These are phyloP conservation scores for Callospermophilus lateralis DNA, from an alignment of 2,113 vertebrate species.

Conservation along the genomic window DNA sequence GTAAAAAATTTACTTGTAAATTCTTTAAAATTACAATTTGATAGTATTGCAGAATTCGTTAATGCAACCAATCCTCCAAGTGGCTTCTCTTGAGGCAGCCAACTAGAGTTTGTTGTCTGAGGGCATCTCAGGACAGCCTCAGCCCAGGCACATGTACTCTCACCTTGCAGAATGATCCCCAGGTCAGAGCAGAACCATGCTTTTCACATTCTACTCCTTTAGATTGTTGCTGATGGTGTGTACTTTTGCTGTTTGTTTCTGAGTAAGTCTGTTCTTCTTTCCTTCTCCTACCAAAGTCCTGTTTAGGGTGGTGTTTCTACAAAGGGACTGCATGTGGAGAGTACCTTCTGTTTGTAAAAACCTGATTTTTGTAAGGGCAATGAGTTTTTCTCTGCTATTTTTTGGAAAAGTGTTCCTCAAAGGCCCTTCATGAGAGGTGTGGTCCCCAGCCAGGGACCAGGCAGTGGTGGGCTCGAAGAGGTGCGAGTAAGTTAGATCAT, in stretches of 20 bases:
- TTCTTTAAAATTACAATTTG: neutral
- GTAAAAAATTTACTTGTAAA: neutral
- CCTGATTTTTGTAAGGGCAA: neutral
- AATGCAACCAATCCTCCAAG: neutral
- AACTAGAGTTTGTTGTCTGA: too few species aligned
- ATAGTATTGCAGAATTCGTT: neutral
- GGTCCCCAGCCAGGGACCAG: neutral
- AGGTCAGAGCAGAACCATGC: neutral
- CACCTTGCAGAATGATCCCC: neutral
- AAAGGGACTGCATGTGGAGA: neutral
- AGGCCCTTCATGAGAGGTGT: neutral
- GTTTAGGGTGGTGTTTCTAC: neutral
- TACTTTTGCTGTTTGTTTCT: too few species aligned
- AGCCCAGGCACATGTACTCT: neutral
- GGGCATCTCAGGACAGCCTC: accelerated
- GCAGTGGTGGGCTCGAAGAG: neutral
- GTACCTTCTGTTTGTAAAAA: neutral
- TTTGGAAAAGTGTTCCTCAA: neutral
- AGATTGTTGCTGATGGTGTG: neutral
- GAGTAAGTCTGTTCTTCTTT: neutral
- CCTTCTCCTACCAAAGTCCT: neutral
- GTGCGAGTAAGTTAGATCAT: neutral
- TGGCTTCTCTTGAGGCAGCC: neutral
- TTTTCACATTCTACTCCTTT: neutral
- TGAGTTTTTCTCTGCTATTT: neutral